A percentile compares a stretch with the other conserved stretches of the same genome.
phyloP scores from a whole-genome alignment of 2,113 vertebrate genomes.

The Eonycteris spelaea region DNA sequence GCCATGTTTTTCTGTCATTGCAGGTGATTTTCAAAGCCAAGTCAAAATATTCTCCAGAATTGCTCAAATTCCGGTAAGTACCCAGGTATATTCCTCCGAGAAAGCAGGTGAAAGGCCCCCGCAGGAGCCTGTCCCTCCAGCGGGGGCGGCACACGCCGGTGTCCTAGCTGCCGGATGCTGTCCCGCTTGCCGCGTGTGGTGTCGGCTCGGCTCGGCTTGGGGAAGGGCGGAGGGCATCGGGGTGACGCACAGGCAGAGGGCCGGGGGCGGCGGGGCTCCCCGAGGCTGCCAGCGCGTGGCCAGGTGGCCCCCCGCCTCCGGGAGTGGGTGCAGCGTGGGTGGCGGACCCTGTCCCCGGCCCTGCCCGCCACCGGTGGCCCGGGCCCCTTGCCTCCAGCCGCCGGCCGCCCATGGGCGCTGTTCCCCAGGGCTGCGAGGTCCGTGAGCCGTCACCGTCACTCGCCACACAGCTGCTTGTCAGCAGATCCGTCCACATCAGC shows the following conservation, averaged over 20 bases:
- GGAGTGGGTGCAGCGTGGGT: neutral
- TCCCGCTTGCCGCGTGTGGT: neutral
- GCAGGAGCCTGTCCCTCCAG: accelerated
- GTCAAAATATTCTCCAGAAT: slow-evolving; percentile 93
- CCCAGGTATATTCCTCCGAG: neutral
- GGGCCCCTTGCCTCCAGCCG: neutral
- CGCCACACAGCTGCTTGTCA: too few relatives aligned
- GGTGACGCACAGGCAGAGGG: too few relatives aligned
- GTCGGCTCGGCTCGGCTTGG: too few relatives aligned
- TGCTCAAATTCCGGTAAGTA: slow-evolving; percentile 92
- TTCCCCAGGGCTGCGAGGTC: neutral
- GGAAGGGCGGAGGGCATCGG: too few relatives aligned
- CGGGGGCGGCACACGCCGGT: too few relatives aligned
- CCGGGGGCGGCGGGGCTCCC: neutral
- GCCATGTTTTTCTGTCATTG: slow-evolving; percentile 50
- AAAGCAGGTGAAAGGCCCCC: neutral
- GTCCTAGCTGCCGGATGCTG: neutral
- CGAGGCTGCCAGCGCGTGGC: too few relatives aligned
- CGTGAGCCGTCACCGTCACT: accelerated
- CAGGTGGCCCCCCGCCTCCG: accelerated
- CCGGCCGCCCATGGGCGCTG: neutral
- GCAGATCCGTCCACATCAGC: neutral
- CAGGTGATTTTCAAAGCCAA: slow-evolving; percentile 98
- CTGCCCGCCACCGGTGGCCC: neutral
- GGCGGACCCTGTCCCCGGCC: neutral